phyloP scores from a whole-genome alignment of 2,888 invertebrate species.

The Drosophila fulvimacula region DNA sequence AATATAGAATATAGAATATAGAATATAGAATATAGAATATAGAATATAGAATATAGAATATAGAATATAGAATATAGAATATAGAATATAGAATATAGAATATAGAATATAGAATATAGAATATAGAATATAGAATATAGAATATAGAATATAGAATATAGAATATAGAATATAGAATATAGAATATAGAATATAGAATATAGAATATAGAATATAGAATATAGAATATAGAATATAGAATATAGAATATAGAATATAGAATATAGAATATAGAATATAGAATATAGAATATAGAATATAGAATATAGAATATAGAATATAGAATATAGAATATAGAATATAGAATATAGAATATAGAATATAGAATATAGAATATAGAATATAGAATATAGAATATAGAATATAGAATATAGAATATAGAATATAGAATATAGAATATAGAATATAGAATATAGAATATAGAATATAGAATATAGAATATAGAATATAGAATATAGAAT shows the following conservation, averaged over 20 bases:
- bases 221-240: neutral
- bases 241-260: neutral
- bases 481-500: neutral
- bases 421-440: neutral
- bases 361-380: neutral
- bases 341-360: neutral
- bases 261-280: neutral
- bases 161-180: neutral
- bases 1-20: neutral
- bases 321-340: neutral
- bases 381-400: neutral
- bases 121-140: slow-evolving; percentile 1
- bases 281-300: neutral
- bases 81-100: neutral
- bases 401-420: neutral
- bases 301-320: neutral
- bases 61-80: neutral
- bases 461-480: neutral
- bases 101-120: neutral
- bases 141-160: neutral
- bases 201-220: neutral
- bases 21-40: neutral
- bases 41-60: neutral
- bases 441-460: neutral
- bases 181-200: neutral